Evolutionary conservation across 2,797 vertebrate genomes (phyloP), one percentile per base, ranked within the genome.

Genomic region (Ambastaia sidthimunki): DNA sequence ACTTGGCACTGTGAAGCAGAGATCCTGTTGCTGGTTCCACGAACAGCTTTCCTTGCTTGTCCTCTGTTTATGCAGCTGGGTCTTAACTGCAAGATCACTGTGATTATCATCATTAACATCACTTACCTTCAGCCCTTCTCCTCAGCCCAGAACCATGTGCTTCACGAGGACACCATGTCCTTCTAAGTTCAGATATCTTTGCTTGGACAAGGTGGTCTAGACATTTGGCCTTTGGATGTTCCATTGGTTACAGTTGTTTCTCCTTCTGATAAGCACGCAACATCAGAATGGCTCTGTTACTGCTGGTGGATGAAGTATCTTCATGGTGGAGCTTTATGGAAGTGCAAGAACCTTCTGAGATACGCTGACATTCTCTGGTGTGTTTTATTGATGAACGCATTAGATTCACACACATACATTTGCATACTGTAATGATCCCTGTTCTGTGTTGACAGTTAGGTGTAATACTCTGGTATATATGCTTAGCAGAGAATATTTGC

Each of bases 61-160:
- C 34, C 72, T 79, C 13, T 85, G 77, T 87, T 83, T 86, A 68
- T 76, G 67, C 86, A 89, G 86, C 88, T 89, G 88, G 71, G 23
- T 82, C 80, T 83, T 83, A 83, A 85, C 86, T 79, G 69, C 76
- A 16, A 57, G 74, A 83, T 88, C 83, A 74, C 74, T 62, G 55
- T 82, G 83, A 86, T 84, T 85, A 88, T 85, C 79, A 75, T 82
- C 80, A 86, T 86, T 85, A 87, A 74, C 86, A 86, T 88, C 81
- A 81, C 85, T 86, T 86, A 85, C 86, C 82, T 85, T 86, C 81
- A 84, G 83, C 81, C 80, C 81, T 83, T 62, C 70, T 86, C 54
- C 73, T 78, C 66, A 80, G 76, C 81, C 60, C 74, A 66, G 83
- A 86, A 83, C 67, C 74, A 80, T 70, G 80, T 84, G 84, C 74